Conservation (phyloP, 1,140 invertebrate genomes). For the Ctenoplectra terminalis region DNA sequence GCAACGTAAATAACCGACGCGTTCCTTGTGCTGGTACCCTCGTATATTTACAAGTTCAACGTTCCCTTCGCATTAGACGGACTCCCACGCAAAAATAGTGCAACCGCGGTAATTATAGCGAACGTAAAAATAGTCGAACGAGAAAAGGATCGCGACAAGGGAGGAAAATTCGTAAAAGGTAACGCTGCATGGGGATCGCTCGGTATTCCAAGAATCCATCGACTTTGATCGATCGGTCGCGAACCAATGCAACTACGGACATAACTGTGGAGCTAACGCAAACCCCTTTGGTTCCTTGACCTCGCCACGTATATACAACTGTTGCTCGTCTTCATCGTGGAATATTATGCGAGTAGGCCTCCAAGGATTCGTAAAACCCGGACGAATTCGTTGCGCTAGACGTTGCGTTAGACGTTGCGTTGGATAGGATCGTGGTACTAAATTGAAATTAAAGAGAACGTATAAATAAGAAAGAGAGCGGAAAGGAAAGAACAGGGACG, state of each 20-base stretch:
- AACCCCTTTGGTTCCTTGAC: constrained; percentile 38
- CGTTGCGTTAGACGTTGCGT: no score
- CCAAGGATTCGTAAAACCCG: no score
- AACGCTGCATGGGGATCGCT: background rate
- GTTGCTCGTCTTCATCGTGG: constrained; percentile 39
- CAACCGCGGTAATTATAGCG: background rate
- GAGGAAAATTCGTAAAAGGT: background rate
- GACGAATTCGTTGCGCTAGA: no score
- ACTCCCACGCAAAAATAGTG: background rate
- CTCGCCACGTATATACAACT: constrained; percentile 42
- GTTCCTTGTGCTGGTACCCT: no score
- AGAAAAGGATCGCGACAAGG: background rate
- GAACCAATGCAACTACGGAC: constrained; percentile 8
- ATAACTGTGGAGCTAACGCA: constrained; percentile 8
- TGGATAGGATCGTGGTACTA: no score
- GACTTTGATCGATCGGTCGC: background rate
- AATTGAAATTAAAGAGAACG: no score
- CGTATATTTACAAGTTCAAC: constrained; percentile 22
- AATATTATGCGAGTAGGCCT: no score
- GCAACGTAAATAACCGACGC: constrained; percentile 20
- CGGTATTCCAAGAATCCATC: background rate
- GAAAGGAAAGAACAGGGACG: background rate
- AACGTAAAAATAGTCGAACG: background rate
- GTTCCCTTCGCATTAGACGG: background rate
- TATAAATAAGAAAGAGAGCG: background rate